Evolutionary conservation across 2,797 vertebrate species (phyloP), one percentile per base, ranked within the genome.

Genomic region (Mormyrops attenuatus): DNA sequence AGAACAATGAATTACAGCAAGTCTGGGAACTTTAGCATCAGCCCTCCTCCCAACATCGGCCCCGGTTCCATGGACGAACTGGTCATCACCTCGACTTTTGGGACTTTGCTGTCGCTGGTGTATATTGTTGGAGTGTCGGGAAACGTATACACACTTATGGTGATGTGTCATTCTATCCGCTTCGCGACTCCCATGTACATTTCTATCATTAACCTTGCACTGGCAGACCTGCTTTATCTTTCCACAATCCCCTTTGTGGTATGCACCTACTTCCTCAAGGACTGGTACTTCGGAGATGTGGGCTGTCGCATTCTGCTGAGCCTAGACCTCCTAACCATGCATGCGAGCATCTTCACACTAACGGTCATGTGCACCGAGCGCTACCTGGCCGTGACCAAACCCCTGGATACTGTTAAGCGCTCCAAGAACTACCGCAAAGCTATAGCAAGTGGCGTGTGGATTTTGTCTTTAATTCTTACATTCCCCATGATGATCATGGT

Each of bases 321-420:
- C 94, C 94, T 98, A 93, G 97, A 98, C 95, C 95, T 98, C n/a
- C 96, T 98, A 90, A 98, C 97, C 94, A 98, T 98, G 97, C 97
- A 98, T 91, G 97, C 97, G 89, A 97, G 97, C 95, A 98, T 98
- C 94, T 98, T 98, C 93, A 98, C 97, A 0, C 96, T 98, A 9
- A 97, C 97, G 0, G 96, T 97, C 15, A 97, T 98, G 97, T 97
- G 97, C 95, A 95, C 95, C 77, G 97, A 98, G 95, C 97, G 97
- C 90, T 98, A 98, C 93, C 93, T 97, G 94, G 97, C 97, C 15
- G 97, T 98, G 89, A 97, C 97, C 89, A 96, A 97, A 91, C 97
- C 97, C 7, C 94, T 98, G 94, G 96, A 97, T 93, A 96, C 96
- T 0, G 95, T 96, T 41, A 93, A 95, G 55, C 95, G 97, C 90